Evolutionary conservation across 2,888 invertebrate genomes (phyloP), one percentile per base, ranked within the genome.

Genomic region (Drosophila flavopinicola): DNA sequence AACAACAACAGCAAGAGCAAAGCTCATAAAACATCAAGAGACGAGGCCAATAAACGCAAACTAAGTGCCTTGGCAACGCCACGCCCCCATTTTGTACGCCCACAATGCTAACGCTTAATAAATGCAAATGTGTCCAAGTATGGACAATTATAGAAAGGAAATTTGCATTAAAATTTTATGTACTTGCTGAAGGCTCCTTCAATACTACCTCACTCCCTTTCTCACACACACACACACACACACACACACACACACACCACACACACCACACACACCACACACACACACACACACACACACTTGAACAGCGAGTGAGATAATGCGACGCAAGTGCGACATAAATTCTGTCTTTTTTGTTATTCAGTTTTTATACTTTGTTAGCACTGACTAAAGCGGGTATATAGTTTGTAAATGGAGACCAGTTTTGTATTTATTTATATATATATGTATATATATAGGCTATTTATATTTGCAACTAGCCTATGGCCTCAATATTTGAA

Each of bases 71-170:
- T 53, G 58, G 47, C 41, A 64, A 51, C 39, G 54, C 44, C 52
- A 47, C 48, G 32, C 54, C 51, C 13, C n/a, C n/a, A n/a, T n/a
- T n/a, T n/a, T 25, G 11, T n/a, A 35, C 64, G 39, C 57, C 51
- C 51, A 53, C 32, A 54, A 24, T 38, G 42, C 13, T 38, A 44
- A 37, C 45, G 70, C 71, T 78, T 77, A 80, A 85, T 85, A 85
- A 75, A 80, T 85, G 80, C 79, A 80, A 80, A 83, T 80, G 85
- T 85, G 83, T 70, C 79, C 86, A 85, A 80, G 78, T 80, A 78
- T 78, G 76, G 78, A 67, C 86, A 82, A 82, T 83, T 85, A 82
- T 78, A 83, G 86, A 85, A 85, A 73, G 84, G 84, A 83, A 82
- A 82, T 85, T 85, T 85, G 64, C 83, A 85, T 80, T 80, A 82